phyloP scores from a whole-genome alignment of 2,888 invertebrate species.

The Polyommatus iphigenia region DNA sequence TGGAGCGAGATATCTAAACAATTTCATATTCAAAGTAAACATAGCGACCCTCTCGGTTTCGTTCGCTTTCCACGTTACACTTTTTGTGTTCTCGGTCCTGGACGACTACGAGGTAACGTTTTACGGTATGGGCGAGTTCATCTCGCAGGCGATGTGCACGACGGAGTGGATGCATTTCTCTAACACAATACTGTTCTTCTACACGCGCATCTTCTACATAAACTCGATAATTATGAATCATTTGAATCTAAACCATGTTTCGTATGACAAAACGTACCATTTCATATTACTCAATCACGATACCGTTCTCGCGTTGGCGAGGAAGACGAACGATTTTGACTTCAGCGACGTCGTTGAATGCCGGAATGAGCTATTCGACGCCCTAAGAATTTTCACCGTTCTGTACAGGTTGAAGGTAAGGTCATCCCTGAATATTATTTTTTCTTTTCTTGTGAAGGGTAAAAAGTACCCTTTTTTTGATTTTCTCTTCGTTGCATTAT shows the following conservation, averaged over 20 bases:
- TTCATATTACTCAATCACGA: not conserved
- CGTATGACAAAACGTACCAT: not conserved
- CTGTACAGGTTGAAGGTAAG: slow-evolving; percentile 22
- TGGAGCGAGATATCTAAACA: slow-evolving; percentile 46
- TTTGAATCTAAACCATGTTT: not conserved
- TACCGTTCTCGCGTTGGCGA: not conserved
- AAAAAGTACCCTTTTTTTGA: not conserved
- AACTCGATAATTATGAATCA: slow-evolving; percentile 9
- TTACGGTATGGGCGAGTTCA: not conserved
- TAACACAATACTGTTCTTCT: slow-evolving; percentile 9
- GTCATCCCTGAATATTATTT: not conserved
- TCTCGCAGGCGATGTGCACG: not conserved
- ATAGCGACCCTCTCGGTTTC: slow-evolving; percentile 39
- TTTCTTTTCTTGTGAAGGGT: not conserved
- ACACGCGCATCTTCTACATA: slow-evolving; percentile 4
- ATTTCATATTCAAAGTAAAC: slow-evolving; percentile 43
- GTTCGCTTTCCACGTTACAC: not conserved
- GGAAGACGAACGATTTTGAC: not conserved
- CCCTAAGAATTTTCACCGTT: not conserved
- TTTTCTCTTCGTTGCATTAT: too few relatives aligned
- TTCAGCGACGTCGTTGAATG: not conserved
- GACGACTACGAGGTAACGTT: too few relatives aligned
- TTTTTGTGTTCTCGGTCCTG: not conserved
- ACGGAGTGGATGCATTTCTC: slow-evolving; percentile 9
- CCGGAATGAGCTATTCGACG: not conserved